These are phyloP conservation scores for Crossocerus cetratus DNA, from an alignment of 2,888 invertebrate species.

Conservation along the genomic window DNA sequence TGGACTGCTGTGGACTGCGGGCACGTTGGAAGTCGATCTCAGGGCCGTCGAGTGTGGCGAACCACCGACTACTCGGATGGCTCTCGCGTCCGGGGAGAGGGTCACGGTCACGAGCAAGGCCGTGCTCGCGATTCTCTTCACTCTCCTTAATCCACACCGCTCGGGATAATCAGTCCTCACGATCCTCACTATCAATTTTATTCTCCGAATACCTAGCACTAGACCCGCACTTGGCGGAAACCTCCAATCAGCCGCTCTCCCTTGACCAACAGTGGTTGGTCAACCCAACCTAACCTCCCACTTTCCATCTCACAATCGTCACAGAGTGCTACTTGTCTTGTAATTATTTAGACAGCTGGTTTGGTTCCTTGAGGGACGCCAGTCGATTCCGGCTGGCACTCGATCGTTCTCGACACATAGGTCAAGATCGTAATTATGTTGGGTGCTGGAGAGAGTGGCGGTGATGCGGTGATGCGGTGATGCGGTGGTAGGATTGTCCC, in stretches of 20 bases:
- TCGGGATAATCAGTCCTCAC: conserved; percentile 33
- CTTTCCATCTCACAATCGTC: no score
- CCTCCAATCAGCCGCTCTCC: no score
- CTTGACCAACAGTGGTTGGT: no score
- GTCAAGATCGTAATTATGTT: conserved; percentile 29
- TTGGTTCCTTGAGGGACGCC: no score
- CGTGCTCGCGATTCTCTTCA: conserved; percentile 55
- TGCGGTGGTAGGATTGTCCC: not conserved
- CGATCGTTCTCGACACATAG: not conserved
- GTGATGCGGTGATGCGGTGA: no score
- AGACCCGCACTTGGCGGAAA: no score
- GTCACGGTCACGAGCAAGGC: conserved; percentile 62
- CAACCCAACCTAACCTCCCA: no score
- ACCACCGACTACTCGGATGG: conserved; percentile 37
- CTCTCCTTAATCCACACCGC: conserved; percentile 41
- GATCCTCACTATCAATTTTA: no score
- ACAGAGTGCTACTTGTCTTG: no score
- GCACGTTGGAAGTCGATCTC: conserved; percentile 58
- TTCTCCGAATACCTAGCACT: no score
- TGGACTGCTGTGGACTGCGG: conserved; percentile 47
- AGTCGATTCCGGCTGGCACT: no score
- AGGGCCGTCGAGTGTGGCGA: conserved; percentile 57
- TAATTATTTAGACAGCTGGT: no score
- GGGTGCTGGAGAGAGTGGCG: not conserved
- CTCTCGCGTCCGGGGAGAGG: conserved; percentile 50